Evolutionary conservation across 2,888 invertebrate genomes (phyloP).

Genomic region (Idaea biselata): DNA sequence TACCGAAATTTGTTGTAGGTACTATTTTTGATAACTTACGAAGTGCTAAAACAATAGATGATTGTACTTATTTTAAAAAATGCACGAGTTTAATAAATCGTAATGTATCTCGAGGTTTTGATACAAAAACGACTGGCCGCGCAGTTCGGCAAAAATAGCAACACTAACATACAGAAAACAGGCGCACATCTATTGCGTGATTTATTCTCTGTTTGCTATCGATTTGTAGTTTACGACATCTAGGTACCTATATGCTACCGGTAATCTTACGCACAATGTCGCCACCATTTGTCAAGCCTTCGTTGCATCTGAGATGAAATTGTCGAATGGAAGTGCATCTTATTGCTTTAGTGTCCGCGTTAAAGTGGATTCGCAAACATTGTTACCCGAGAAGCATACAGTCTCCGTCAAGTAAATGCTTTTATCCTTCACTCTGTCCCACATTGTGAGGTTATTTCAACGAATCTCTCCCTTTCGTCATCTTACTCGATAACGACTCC

Average conservation of each 20-base stretch:
- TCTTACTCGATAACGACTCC: constrained; percentile 13
- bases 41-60: constrained; percentile 14
- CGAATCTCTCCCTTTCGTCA: constrained; percentile 15
- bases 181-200: constrained; percentile 68
- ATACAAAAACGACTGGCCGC: constrained; percentile 56
- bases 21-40: constrained; percentile 23
- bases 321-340: constrained; percentile 35
- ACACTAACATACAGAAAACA: constrained; percentile 74
- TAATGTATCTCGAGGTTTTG: constrained; percentile 49
- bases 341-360: constrained; percentile 31
- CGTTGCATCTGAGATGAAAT: constrained; percentile 30
- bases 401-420: constrained; percentile 39
- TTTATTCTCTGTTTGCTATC: constrained; percentile 70
- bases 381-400: constrained; percentile 40
- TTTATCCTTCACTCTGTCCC: constrained; percentile 31
- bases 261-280: constrained; percentile 35
- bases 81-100: not conserved
- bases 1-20: too few species aligned
- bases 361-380: constrained; percentile 46
- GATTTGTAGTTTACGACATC: constrained; percentile 64
- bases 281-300: constrained; percentile 47
- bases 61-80: not conserved
- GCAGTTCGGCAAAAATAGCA: constrained; percentile 65
- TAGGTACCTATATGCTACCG: constrained; percentile 24
- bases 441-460: constrained; percentile 30